These are phyloP conservation scores for Stegostoma tigrinum DNA, from an alignment of 2,113 vertebrate genomes.

Conservation along the genomic window DNA sequence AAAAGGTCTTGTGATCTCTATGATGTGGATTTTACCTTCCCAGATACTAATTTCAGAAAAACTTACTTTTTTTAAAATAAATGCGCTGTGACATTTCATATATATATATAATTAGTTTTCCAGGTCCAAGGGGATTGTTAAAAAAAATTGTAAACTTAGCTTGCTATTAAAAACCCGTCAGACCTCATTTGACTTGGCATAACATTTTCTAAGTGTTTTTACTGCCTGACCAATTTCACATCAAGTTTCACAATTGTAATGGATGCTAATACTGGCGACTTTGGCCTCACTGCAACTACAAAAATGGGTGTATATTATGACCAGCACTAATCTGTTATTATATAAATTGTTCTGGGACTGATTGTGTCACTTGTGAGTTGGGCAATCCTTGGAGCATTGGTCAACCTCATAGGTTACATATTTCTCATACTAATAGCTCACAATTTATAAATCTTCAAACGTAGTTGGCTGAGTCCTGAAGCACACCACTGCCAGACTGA, in stretches of 20 bases:
- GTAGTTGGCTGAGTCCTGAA: background rate
- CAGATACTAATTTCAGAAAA: background rate
- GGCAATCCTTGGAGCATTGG: background rate
- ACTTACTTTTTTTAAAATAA: background rate
- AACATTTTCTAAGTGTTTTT: background rate
- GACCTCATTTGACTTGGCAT: background rate
- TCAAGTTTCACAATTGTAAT: background rate
- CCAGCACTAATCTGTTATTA: background rate
- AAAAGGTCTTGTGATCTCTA: background rate
- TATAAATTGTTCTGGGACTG: background rate
- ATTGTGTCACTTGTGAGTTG: background rate
- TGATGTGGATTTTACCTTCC: background rate
- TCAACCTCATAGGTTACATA: background rate
- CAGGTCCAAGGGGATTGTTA: background rate
- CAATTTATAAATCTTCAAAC: background rate
- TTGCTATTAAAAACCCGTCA: background rate
- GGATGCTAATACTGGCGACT: too few species aligned
- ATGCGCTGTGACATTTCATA: background rate
- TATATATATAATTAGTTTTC: background rate
- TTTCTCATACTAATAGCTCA: background rate
- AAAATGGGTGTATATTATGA: background rate
- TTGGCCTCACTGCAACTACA: too few species aligned
- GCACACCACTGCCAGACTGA: background rate
- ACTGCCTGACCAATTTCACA: too few species aligned
- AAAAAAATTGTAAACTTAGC: background rate